Conservation (phyloP, 53 echinoderm and acorn worm species). For the Antedon mediterranea region DNA sequence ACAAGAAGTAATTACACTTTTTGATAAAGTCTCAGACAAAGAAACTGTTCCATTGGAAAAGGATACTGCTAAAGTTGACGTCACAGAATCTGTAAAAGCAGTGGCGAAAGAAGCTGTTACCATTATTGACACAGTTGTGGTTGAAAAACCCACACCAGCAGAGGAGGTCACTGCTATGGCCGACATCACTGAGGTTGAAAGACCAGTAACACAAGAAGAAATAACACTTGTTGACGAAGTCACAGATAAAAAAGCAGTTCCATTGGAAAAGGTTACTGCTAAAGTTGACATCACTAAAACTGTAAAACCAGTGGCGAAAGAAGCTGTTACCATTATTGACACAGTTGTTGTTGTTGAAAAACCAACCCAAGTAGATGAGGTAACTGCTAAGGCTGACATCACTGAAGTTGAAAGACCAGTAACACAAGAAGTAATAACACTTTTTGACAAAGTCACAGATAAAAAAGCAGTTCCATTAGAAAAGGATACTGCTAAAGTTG, state of each 20-base stretch:
- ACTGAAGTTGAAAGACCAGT: background rate
- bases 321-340: constrained; percentile 7
- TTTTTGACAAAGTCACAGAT: background rate
- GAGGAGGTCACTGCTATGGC: constrained; percentile 1
- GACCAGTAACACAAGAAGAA: constrained; percentile 4
- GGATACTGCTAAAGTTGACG: constrained; percentile 1
- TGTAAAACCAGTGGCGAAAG: constrained; percentile 7
- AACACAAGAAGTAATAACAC: background rate
- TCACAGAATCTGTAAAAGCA: background rate
- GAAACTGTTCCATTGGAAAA: background rate
- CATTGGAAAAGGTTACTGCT: background rate
- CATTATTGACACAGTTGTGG: too few species aligned
- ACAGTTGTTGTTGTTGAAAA: background rate
- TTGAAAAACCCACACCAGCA: background rate
- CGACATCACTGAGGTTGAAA: constrained; percentile 5
- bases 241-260: background rate
- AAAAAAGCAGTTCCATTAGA: constrained; percentile 21
- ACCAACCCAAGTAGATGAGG: background rate
- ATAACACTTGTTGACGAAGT: background rate
- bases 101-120: background rate
- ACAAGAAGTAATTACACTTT: too few species aligned
- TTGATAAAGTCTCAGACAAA: background rate
- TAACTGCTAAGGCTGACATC: background rate
- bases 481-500: constrained; percentile 26
- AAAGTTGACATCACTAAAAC: constrained; percentile 5